Percentiles rank a stretch among this genome's conserved stretches.
Conservation (phyloP, 2,888 invertebrate species). For the Boloria selene region DNA sequence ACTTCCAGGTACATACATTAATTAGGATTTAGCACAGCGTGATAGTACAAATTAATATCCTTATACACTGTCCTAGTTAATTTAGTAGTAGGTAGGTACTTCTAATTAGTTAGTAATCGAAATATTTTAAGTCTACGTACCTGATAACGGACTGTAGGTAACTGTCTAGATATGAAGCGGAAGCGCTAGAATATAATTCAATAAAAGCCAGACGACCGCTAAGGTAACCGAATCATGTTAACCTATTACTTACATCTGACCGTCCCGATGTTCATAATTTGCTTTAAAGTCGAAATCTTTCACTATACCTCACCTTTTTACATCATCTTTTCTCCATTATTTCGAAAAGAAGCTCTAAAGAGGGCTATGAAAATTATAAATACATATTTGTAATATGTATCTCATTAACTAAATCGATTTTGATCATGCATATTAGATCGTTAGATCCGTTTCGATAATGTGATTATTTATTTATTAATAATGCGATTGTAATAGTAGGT, state of each 20-base stretch:
- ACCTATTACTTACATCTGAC: conserved; percentile 33
- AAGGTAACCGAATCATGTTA: conserved; percentile 27
- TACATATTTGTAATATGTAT: too few relatives aligned
- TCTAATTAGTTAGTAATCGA: not conserved
- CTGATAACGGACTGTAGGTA: not conserved
- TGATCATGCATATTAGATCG: too few relatives aligned
- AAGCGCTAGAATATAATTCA: not conserved
- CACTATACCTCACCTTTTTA: not conserved
- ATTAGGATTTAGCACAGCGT: conserved; percentile 19
- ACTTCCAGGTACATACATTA: conserved; percentile 16
- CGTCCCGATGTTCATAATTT: conserved; percentile 29
- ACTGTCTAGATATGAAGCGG: not conserved
- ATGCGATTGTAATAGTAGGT: too few relatives aligned
- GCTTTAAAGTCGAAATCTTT: conserved; percentile 20
- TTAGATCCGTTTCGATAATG: too few relatives aligned
- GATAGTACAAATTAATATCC: conserved; percentile 15
- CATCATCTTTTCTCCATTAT: not conserved
- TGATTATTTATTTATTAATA: too few relatives aligned
- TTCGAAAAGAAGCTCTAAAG: too few relatives aligned
- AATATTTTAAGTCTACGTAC: not conserved
- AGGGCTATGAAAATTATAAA: too few relatives aligned
- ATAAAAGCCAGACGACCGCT: not conserved
- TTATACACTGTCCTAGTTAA: not conserved
- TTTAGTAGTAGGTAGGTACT: not conserved
- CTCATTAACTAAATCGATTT: too few relatives aligned